phyloP scores from a whole-genome alignment of 2,888 invertebrate genomes.

The Caenorhabditis becei region DNA sequence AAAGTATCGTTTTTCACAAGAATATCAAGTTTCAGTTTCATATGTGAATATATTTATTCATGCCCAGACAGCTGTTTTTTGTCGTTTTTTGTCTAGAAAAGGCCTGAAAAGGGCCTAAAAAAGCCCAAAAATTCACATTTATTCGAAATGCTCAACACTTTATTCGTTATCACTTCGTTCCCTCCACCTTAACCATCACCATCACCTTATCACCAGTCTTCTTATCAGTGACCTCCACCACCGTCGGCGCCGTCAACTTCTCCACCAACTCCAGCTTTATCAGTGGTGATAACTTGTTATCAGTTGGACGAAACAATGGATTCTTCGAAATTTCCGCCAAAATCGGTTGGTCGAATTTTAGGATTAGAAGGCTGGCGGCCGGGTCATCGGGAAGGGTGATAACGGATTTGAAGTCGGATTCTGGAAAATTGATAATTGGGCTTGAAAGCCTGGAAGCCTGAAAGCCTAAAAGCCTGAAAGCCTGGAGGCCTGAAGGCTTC shows the following conservation, averaged over 20 bases:
- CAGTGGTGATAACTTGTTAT: not conserved
- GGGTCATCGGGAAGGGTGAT: conserved; percentile 16
- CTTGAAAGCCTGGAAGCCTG: too few relatives aligned
- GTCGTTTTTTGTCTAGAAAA: too few relatives aligned
- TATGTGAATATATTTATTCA: too few relatives aligned
- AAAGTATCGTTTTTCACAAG: not conserved
- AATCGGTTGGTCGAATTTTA: conserved; percentile 38
- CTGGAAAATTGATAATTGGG: too few relatives aligned
- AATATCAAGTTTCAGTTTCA: not conserved
- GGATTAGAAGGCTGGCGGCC: conserved; percentile 5
- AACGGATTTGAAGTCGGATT: not conserved
- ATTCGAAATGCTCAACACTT: too few relatives aligned
- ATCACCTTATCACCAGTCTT: not conserved
- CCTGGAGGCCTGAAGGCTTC: too few relatives aligned
- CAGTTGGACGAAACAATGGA: not conserved
- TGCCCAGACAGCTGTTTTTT: too few relatives aligned
- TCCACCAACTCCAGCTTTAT: not conserved
- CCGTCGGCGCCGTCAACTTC: not conserved
- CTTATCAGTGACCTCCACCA: not conserved
- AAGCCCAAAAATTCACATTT: too few relatives aligned
- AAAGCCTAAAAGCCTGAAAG: too few relatives aligned
- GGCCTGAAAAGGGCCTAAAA: too few relatives aligned
- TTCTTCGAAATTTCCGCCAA: conserved; percentile 29
- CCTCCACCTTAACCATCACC: not conserved
- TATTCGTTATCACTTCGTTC: too few relatives aligned